Base-by-base conservation (phyloP, 2,888 invertebrate species). In the Drosophila formosana region DNA sequence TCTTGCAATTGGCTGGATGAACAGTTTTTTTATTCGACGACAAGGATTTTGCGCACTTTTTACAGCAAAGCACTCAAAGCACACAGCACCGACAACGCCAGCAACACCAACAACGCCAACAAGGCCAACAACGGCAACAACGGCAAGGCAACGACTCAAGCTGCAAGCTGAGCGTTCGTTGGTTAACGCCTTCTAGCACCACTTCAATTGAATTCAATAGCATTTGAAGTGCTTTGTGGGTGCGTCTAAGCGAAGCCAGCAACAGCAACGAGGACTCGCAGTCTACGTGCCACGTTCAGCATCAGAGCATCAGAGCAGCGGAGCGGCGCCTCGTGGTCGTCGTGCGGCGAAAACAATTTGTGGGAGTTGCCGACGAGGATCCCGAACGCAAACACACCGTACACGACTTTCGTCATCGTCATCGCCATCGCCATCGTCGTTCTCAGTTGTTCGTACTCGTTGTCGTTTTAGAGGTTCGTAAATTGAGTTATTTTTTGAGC, bases 1-100 rank as follows among this genome's bases (percentile, higher is more conserved):
- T 37, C 51, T 37, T 82, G 72, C 77, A 84, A 84, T 89, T 85
- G 85, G 85, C 71, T 80, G 67, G 58, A 66, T 55, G 51, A 50
- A 50, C 64, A 67, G 69, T 80, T 78, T 90, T 86, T 87, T 82
- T 84, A 83, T 75, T 84, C 89, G 88, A 84, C 88, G 66, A 72
- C 72, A 67, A 72, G 83, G 90, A 88, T 90, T 89, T 76, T 88
- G 84, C 89, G 89, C 89, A 89, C 74, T 80, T 89, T 83, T 89
- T 88, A 57, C 76, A 57, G 66, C 85, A 88, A 77, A 57, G n/a
- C 57, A 57, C 57, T 47, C 57, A 37, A 75, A 66, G 39, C 25
- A 32, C 18, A 18, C 18, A 34, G 9, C 11, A 30, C 49, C 30
- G 30, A 30, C 30, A 7, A 30, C n/a, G 32, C 32, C 7, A 9